Conservation (phyloP, 2,888 invertebrate genomes). For the Sinopyrophorus schimmeli region DNA sequence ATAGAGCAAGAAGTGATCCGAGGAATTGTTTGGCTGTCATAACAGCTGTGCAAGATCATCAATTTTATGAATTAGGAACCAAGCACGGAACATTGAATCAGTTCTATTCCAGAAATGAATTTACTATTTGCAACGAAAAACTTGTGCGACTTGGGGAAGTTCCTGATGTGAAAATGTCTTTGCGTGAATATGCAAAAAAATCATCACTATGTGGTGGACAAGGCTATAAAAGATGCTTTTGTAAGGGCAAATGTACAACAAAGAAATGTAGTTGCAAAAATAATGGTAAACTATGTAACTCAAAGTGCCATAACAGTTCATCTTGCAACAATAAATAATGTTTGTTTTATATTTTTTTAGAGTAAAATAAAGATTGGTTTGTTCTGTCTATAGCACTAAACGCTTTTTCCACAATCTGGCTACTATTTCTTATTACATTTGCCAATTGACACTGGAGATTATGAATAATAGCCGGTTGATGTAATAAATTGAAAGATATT, state of each 20-base stretch:
- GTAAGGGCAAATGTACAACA: not conserved
- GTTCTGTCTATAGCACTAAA: too few relatives aligned
- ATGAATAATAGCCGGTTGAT: too few relatives aligned
- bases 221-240: slow-evolving; percentile 5
- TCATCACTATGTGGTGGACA: not conserved
- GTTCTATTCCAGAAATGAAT: slow-evolving; percentile 6
- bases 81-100: not conserved
- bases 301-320: slow-evolving; percentile 10
- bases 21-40: slow-evolving; percentile 7
- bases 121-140: slow-evolving; percentile 7
- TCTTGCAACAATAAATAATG: slow-evolving; percentile 5
- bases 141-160: slow-evolving; percentile 6
- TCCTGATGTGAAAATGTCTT: slow-evolving; percentile 1
- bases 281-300: slow-evolving; percentile 3
- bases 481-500: too few relatives aligned
- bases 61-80: slow-evolving; percentile 8
- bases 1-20: slow-evolving; percentile 4
- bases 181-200: slow-evolving; percentile 3
- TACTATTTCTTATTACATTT: too few relatives aligned
- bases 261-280: slow-evolving; percentile 7
- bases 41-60: not conserved
- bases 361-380: too few relatives aligned
- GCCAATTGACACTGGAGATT: too few relatives aligned
- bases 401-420: too few relatives aligned
- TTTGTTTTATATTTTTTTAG: too few relatives aligned